Evolutionary conservation across 2,888 invertebrate species (phyloP).

Genomic region (Lutraria lutraria): DNA sequence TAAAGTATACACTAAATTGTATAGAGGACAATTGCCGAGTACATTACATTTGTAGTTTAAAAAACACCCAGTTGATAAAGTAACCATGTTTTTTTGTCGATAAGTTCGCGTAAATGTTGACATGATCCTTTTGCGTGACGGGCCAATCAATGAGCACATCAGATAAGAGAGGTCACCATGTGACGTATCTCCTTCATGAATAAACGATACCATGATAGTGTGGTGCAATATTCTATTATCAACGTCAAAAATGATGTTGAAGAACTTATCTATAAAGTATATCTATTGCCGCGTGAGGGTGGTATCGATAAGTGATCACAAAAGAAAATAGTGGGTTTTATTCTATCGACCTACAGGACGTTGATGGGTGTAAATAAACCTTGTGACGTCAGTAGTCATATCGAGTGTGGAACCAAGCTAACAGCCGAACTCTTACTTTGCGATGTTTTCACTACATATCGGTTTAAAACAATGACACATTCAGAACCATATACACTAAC

Average conservation of each 20-base stretch:
- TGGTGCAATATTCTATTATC: neutral
- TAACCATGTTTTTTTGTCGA: too few relatives aligned
- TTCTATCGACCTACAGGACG: neutral
- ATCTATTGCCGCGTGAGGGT: neutral
- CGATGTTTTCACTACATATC: too few relatives aligned
- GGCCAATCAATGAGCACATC: conserved; percentile 1
- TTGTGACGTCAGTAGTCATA: neutral
- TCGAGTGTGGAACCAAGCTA: neutral
- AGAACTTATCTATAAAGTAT: neutral
- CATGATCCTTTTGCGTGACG: neutral
- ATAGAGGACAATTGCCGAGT: too few relatives aligned
- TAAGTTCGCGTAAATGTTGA: neutral
- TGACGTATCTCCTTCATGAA: neutral
- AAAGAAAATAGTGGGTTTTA: neutral
- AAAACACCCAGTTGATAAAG: too few relatives aligned
- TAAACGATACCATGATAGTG: neutral
- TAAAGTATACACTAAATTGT: too few relatives aligned
- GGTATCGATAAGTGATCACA: conserved; percentile 13
- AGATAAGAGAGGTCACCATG: conserved; percentile 3
- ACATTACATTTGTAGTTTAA: too few relatives aligned
- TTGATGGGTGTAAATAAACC: neutral
- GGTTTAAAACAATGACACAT: too few relatives aligned
- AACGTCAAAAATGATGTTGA: neutral
- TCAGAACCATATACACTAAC: too few relatives aligned
- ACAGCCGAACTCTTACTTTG: too few relatives aligned